These are phyloP conservation scores for Notiomystis cincta DNA, from an alignment of 2,113 vertebrate species.

Conservation along the genomic window DNA sequence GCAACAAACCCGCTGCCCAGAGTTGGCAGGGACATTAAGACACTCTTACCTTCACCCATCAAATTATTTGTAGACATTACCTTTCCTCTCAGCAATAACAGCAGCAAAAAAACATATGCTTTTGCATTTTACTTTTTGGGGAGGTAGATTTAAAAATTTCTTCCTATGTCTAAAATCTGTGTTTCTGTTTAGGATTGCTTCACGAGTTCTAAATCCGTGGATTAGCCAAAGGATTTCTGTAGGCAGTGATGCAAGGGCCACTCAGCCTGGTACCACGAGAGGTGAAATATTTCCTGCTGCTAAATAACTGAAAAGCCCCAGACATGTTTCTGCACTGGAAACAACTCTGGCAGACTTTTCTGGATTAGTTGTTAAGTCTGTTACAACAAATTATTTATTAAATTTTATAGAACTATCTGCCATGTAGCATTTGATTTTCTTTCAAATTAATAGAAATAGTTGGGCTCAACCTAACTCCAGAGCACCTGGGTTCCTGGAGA, in stretches of 20 bases:
- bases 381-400: neutral
- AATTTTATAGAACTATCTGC: neutral
- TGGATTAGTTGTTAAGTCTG: neutral
- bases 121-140: neutral
- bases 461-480: neutral
- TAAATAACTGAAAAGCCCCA: neutral
- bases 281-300: neutral
- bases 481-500: neutral
- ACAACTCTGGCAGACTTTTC: neutral
- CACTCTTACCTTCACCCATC: too few species aligned
- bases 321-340: neutral
- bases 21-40: too few species aligned
- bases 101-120: neutral
- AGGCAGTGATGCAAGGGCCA: neutral
- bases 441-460: neutral
- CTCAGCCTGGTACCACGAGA: neutral
- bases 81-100: too few species aligned
- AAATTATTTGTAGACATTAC: too few species aligned
- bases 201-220: neutral
- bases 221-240: constrained; percentile 13
- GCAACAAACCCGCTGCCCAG: too few species aligned
- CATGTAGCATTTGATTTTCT: neutral
- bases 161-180: neutral
- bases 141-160: neutral
- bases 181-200: neutral